phyloP scores from a whole-genome alignment of 2,113 vertebrate species.

The Ciconia boyciana region DNA sequence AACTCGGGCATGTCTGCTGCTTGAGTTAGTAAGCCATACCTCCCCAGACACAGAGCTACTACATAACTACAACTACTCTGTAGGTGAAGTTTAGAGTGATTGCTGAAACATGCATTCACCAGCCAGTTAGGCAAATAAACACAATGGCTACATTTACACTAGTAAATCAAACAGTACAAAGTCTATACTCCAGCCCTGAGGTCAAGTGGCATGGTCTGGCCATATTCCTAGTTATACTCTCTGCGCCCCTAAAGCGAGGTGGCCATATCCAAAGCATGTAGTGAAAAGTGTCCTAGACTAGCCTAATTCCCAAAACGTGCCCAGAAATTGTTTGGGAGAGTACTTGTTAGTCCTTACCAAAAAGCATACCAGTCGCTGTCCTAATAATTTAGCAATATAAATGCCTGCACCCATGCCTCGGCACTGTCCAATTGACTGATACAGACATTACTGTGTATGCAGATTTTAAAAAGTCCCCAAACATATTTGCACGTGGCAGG shows the following conservation, averaged over 20 bases:
- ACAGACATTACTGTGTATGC: not conserved
- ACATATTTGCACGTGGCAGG: not conserved
- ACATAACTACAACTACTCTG: not conserved
- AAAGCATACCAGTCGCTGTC: not conserved
- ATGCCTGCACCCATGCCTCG: not conserved
- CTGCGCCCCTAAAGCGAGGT: not conserved
- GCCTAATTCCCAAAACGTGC: not conserved
- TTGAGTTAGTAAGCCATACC: not conserved
- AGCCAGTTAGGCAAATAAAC: not conserved
- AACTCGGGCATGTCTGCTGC: not conserved
- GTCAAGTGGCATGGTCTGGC: not conserved
- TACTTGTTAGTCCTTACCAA: not conserved
- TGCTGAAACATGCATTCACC: not conserved
- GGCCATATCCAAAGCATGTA: not conserved
- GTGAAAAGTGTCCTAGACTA: not conserved
- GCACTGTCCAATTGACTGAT: not conserved
- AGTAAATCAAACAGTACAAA: not conserved
- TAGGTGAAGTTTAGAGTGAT: not conserved
- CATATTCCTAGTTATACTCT: not conserved
- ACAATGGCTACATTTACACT: not conserved
- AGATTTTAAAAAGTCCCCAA: not conserved
- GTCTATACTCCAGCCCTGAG: not conserved
- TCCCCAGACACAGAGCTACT: not conserved
- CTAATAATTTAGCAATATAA: not conserved
- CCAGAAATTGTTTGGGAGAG: not conserved